Evolutionary conservation across 2,888 invertebrate species (phyloP).

Genomic region (Lysandra coridon): DNA sequence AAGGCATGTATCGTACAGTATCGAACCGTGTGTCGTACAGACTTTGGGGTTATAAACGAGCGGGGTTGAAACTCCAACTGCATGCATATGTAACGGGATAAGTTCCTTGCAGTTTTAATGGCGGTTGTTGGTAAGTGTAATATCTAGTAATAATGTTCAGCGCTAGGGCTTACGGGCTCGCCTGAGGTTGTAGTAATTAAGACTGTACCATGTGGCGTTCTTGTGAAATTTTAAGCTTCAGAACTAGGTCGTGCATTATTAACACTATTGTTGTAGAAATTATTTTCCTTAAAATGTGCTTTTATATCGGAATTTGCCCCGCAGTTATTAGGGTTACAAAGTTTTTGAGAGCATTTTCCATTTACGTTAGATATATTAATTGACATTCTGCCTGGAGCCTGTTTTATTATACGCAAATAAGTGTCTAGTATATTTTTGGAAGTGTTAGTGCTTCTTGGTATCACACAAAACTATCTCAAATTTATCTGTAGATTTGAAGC

Average conservation of each 20-base stretch:
- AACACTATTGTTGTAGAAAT: constrained; percentile 27
- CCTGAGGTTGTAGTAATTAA: constrained; percentile 43
- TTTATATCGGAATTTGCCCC: constrained; percentile 40
- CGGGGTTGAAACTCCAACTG: constrained; percentile 54
- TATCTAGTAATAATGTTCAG: constrained; percentile 64
- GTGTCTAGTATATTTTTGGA: neutral
- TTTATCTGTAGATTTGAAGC: no score
- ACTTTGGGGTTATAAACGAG: constrained; percentile 61
- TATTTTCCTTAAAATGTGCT: constrained; percentile 9
- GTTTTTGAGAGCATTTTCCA: neutral
- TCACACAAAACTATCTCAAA: no score
- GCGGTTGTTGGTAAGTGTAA: constrained; percentile 74
- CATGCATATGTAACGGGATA: constrained; percentile 70
- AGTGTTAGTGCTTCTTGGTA: neutral
- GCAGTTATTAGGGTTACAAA: constrained; percentile 2
- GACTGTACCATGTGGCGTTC: constrained; percentile 36
- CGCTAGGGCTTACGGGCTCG: constrained; percentile 41
- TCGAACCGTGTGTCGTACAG: constrained; percentile 45
- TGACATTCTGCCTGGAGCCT: neutral
- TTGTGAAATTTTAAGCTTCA: constrained; percentile 27
- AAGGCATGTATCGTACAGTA: neutral
- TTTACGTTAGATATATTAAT: neutral
- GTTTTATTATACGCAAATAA: neutral
- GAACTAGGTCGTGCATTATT: constrained; percentile 26
- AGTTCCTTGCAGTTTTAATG: constrained; percentile 69